Evolutionary conservation across 1,140 invertebrate genomes (phyloP).

Genomic region (Zeugodacus cucurbitae): DNA sequence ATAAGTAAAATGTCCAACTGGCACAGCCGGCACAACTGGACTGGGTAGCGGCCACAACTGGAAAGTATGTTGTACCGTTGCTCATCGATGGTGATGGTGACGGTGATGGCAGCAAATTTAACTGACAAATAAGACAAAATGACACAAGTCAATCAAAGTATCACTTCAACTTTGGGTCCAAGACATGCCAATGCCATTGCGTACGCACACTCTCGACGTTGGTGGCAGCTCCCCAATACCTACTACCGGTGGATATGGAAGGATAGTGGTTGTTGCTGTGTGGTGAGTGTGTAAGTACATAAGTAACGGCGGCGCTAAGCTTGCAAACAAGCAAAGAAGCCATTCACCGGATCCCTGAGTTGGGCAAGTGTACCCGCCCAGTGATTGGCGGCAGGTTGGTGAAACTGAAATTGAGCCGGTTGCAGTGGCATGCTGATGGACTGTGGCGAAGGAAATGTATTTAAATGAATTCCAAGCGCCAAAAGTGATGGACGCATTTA

Average conservation of each 20-base stretch:
- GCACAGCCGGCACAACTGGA: neutral
- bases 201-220: neutral
- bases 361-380: slow-evolving; percentile 45
- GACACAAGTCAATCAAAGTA: slow-evolving; percentile 65
- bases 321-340: slow-evolving; percentile 36
- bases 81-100: neutral
- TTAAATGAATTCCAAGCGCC: slow-evolving; percentile 63
- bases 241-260: neutral
- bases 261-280: neutral
- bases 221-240: neutral
- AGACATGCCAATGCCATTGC: slow-evolving; percentile 52
- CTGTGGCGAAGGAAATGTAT: slow-evolving; percentile 56
- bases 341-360: neutral
- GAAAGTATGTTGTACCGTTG: neutral
- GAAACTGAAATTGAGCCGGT: slow-evolving; percentile 31
- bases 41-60: too few species aligned
- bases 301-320: slow-evolving; percentile 32
- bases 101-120: slow-evolving; percentile 52
- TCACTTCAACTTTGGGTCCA: slow-evolving; percentile 41
- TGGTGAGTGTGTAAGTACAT: neutral
- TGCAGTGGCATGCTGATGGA: neutral
- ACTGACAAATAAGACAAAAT: slow-evolving; percentile 66
- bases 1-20: slow-evolving; percentile 5
- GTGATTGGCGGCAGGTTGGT: neutral
- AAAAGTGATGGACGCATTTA: slow-evolving; percentile 64